A percentile compares a stretch with the other conserved stretches of the same genome.
phyloP scores from a whole-genome alignment of 2,797 vertebrate species.

The Oophaga sylvatica region DNA sequence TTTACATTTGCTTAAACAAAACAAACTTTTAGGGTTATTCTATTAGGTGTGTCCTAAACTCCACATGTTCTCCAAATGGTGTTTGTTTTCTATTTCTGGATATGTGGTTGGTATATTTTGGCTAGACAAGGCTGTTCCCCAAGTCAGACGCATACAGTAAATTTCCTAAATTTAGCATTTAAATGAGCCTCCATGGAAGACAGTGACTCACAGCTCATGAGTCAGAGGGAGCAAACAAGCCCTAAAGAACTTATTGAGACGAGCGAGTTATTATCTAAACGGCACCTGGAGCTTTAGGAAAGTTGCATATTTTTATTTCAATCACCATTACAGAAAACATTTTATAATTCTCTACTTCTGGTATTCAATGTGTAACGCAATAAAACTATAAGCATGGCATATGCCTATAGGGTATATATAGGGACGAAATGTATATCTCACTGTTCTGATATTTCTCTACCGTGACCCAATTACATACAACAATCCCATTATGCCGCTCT shows the following conservation, averaged over 20 bases:
- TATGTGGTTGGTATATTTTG: neutral
- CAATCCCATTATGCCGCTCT: neutral
- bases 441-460: neutral
- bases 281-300: neutral
- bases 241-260: neutral
- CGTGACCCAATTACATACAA: neutral
- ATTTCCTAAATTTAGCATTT: neutral
- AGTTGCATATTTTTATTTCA: neutral
- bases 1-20: neutral
- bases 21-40: neutral
- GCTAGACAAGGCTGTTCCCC: neutral
- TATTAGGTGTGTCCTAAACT: neutral
- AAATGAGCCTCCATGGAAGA: neutral
- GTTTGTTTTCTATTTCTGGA: neutral
- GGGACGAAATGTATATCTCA: neutral
- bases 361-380: neutral
- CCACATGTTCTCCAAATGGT: neutral
- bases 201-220: slow-evolving; percentile 16
- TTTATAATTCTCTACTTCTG: neutral
- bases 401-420: neutral
- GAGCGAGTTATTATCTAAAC: neutral
- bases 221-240: slow-evolving; percentile 9
- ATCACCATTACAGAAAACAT: neutral
- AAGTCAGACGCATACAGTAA: neutral
- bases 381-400: neutral